phyloP scores from a whole-genome alignment of 2,113 vertebrate species.

The Syngnathus typhle region DNA sequence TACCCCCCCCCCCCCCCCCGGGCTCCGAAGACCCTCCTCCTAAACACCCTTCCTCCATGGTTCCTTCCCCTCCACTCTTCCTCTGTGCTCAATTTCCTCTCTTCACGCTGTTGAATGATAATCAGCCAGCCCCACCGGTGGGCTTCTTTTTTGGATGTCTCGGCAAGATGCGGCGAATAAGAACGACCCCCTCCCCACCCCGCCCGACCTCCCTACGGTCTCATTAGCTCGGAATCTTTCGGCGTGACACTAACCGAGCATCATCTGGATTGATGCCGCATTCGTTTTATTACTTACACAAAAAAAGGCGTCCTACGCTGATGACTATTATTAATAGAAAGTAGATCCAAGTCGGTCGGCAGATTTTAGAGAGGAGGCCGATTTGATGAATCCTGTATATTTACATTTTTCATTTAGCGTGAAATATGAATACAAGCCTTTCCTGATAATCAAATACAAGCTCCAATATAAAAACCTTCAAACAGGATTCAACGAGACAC shows the following conservation, averaged over 20 bases:
- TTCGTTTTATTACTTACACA: slow-evolving; percentile 4
- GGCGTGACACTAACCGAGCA: slow-evolving; percentile 21
- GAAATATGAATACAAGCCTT: background rate
- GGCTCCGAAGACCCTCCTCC: slow-evolving; percentile 54
- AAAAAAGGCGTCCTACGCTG: background rate
- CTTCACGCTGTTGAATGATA: slow-evolving; percentile 55
- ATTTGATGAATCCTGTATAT: background rate
- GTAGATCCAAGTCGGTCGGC: background rate
- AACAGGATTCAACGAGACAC: background rate
- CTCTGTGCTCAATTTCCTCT: slow-evolving; percentile 32
- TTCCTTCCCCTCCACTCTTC: slow-evolving; percentile 30
- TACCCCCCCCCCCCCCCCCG: slow-evolving; percentile 44
- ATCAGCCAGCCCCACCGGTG: slow-evolving; percentile 41
- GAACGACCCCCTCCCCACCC: background rate
- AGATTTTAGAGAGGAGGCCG: background rate
- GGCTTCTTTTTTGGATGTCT: background rate
- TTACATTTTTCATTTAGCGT: background rate
- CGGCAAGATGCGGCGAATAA: background rate
- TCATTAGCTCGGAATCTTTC: slow-evolving; percentile 11
- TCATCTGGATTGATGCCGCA: slow-evolving; percentile 20
- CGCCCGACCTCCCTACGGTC: slow-evolving; percentile 15
- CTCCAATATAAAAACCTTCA: background rate
- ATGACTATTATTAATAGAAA: slow-evolving; percentile 10
- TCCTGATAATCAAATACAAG: background rate
- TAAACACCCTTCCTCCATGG: slow-evolving; percentile 56